A percentile compares a stretch with the other conserved stretches of the same genome.
Conservation (phyloP, 2,797 vertebrate species). For the Arrhamphus sclerolepis region DNA sequence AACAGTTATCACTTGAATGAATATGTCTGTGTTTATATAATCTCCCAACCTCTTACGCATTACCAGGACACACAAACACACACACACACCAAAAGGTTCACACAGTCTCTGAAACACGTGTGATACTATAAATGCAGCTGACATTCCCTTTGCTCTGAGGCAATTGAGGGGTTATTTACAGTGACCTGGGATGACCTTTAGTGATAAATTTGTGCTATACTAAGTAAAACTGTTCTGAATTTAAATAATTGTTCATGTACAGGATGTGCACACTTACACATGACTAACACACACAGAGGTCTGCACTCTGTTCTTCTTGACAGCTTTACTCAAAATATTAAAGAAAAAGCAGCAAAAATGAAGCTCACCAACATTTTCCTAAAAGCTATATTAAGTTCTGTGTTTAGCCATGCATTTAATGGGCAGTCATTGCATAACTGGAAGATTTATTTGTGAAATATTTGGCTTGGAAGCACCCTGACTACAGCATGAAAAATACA, state of each 20-base stretch:
- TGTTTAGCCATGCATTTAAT: conserved; percentile 38
- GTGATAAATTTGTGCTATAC: too few relatives aligned
- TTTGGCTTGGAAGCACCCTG: conserved; percentile 52
- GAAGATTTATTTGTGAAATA: conserved; percentile 56
- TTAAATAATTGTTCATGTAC: too few relatives aligned
- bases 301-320: too few relatives aligned
- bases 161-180: too few relatives aligned
- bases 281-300: too few relatives aligned
- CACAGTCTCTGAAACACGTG: not conserved
- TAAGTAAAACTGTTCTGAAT: too few relatives aligned
- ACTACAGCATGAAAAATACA: conserved; percentile 50
- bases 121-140: too few relatives aligned
- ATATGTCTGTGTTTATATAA: conserved; percentile 50
- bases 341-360: conserved; percentile 6
- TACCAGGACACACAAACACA: conserved; percentile 12
- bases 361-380: conserved; percentile 43
- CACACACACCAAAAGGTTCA: conserved; percentile 25
- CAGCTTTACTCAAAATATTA: not conserved
- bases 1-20: conserved; percentile 84
- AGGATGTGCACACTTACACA: too few relatives aligned
- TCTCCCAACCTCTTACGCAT: conserved; percentile 16
- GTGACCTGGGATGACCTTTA: too few relatives aligned
- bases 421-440: conserved; percentile 45
- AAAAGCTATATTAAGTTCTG: conserved; percentile 50
- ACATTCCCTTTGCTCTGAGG: too few relatives aligned